phyloP scores from a whole-genome alignment of 2,888 invertebrate genomes.

The Drosophila crucigera region DNA sequence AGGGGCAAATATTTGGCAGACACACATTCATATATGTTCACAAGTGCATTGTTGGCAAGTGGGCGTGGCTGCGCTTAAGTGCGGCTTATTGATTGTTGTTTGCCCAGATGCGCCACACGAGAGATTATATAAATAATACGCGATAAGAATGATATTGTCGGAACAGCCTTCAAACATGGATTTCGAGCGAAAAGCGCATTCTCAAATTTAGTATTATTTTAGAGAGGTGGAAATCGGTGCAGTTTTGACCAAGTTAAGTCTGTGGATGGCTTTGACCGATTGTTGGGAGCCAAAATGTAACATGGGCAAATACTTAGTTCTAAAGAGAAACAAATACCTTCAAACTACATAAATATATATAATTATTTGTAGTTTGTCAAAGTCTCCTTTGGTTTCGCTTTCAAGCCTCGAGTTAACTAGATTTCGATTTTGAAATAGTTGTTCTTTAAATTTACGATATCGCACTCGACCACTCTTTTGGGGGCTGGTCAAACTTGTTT shows the following conservation, averaged over 20 bases:
- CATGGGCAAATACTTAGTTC: background rate
- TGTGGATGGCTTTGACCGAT: background rate
- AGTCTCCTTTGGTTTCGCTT: background rate
- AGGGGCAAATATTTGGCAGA: constrained; percentile 71
- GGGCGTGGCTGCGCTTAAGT: constrained; percentile 42
- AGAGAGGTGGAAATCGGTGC: background rate
- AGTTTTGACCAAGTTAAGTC: background rate
- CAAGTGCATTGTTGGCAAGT: constrained; percentile 10
- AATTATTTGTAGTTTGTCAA: background rate
- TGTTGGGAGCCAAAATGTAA: background rate
- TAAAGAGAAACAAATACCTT: background rate
- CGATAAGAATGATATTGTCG: background rate
- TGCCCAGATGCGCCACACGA: constrained; percentile 53
- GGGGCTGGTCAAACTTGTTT: constrained; percentile 2
- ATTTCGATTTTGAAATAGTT: constrained; percentile 4
- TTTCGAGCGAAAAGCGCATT: background rate
- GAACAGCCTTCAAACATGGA: background rate
- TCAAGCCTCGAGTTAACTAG: background rate
- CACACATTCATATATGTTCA: constrained; percentile 53
- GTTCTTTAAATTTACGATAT: constrained; percentile 3
- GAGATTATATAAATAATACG: background rate
- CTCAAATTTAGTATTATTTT: background rate
- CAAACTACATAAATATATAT: background rate
- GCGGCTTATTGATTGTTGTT: constrained; percentile 73
- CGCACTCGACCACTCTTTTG: constrained; percentile 12